These are phyloP conservation scores for Nothocercus julius DNA, from an alignment of 2,113 vertebrate genomes.

Conservation along the genomic window DNA sequence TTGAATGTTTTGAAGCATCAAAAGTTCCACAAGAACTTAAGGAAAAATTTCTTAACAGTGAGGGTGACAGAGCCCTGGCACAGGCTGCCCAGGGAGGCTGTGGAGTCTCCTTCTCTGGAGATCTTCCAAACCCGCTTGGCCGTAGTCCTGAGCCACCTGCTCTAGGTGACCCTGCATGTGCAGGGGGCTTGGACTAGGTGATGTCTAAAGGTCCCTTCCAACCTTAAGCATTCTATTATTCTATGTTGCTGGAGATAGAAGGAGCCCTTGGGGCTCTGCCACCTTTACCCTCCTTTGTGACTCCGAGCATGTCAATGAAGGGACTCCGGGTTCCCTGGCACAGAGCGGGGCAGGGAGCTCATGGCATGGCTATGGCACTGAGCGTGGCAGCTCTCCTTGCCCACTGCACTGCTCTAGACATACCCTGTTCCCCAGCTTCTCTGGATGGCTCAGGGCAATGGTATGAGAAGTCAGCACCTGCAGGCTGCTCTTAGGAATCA, in stretches of 20 bases:
- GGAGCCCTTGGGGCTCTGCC: neutral
- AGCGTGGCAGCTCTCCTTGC: neutral
- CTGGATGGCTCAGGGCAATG: neutral
- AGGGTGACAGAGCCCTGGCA: no score
- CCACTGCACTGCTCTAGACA: neutral
- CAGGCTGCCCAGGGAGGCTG: no score
- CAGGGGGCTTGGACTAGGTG: no score
- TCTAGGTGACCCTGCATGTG: no score
- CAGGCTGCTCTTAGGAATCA: neutral
- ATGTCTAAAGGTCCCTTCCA: no score
- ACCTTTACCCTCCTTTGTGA: neutral
- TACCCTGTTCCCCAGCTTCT: neutral
- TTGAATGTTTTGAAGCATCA: neutral
- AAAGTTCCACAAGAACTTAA: no score
- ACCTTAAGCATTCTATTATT: no score
- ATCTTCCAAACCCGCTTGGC: no score
- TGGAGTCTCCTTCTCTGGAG: no score
- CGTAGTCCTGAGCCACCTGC: no score
- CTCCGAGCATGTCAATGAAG: neutral
- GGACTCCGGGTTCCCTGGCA: neutral
- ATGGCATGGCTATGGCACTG: neutral
- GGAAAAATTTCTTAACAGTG: no score
- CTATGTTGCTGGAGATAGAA: neutral
- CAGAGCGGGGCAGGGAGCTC: neutral
- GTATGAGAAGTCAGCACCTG: neutral